Conservation (phyloP, 2,113 vertebrate genomes). For the Sylvilagus bachmani region DNA sequence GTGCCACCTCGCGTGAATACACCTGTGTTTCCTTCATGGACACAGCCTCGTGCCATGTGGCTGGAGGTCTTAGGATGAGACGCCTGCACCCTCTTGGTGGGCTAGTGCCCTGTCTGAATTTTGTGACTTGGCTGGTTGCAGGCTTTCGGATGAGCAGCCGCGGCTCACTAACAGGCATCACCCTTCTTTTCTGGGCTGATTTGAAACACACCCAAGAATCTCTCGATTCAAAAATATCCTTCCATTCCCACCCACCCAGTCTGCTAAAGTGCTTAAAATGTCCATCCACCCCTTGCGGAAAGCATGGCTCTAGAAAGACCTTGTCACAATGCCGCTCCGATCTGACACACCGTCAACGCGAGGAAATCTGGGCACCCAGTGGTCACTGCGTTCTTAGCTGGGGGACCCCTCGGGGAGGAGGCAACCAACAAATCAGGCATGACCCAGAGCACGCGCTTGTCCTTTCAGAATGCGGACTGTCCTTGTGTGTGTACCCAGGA, state of each 20-base stretch:
- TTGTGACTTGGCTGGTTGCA: background rate
- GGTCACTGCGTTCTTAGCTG: background rate
- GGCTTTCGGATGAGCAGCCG: background rate
- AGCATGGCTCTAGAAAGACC: background rate
- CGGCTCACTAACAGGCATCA: background rate
- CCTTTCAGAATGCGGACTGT: background rate
- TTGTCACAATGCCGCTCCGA: constrained; percentile 13
- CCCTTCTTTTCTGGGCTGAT: constrained; percentile 15
- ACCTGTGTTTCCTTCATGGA: background rate
- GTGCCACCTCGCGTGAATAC: background rate
- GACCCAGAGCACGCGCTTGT: background rate
- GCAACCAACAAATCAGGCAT: background rate
- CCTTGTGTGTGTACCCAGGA: background rate
- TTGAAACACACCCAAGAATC: constrained; percentile 28
- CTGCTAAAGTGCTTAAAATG: background rate
- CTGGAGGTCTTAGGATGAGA: background rate
- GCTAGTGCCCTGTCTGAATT: constrained; percentile 1
- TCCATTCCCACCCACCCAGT: background rate
- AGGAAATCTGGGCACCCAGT: background rate
- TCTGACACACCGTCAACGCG: background rate
- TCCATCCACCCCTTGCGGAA: constrained; percentile 2
- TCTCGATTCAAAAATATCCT: constrained; percentile 41
- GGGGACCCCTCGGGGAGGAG: background rate
- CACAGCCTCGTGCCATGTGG: background rate
- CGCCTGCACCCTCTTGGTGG: background rate